Base-by-base conservation (phyloP, 2,888 invertebrate genomes). In the Cheilosia pagana region DNA sequence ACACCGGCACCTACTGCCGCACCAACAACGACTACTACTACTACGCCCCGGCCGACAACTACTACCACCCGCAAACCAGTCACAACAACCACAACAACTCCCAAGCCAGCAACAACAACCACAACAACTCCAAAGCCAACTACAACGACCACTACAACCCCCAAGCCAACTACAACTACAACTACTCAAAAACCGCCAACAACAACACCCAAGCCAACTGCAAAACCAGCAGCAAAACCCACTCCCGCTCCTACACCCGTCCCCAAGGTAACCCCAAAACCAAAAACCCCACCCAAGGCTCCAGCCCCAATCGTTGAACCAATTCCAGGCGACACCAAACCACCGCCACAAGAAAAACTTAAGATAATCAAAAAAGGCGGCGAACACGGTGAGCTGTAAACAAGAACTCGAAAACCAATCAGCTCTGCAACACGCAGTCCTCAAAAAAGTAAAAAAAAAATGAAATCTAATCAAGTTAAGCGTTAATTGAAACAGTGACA, bases 361-460 rank as follows among this genome's bases (percentile, higher is more conserved):
- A 94, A 94, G 90, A 93, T 94, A 3, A 94, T 94, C 75, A 94
- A 93, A 88, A 94, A 93, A 88, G 93, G 92, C 76, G 94, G 94
- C 45, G 88, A 87, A 21, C 91, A 91, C 25, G 89, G 90, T 19
- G 92, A 92, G 81, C 88, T 92, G 31, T 92, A 91, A 90, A 82
- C 39, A 35, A 35, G 35, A 35, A 31, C 8, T 50, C 35, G 8
- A 59, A 41, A 43, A 77, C 25, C 60, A 77, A 59, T 75, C 28
- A 52, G 5, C 19, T 23, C 57, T 76, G 50, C 50, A 19, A 21
- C 19, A 12, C 7, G 48, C n/a, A 50, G 50, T 50, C 23, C 21
- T 5, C 4, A 31, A 55, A 41, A 60, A 12, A 21, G 7, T 21
- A 53, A 21, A 8, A 19, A 31, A 41, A 48, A 45, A n/a, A n/a